These are phyloP conservation scores for Rousettus madagascariensis DNA, from an alignment of 2,797 vertebrate species.

Conservation along the genomic window DNA sequence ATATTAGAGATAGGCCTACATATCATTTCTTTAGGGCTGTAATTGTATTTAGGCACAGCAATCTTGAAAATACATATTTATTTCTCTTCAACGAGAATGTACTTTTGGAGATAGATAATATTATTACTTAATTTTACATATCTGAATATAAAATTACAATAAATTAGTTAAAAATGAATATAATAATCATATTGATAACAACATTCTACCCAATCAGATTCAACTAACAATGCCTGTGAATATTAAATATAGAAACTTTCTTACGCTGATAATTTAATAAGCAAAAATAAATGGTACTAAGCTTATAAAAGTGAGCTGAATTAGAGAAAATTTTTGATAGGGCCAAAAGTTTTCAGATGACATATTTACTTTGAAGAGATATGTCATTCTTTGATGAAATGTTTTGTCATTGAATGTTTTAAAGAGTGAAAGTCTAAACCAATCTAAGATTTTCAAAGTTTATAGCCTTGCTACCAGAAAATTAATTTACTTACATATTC, in stretches of 20 bases:
- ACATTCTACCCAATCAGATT: constrained; percentile 6
- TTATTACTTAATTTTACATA: constrained; percentile 20
- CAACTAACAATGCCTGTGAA: neutral
- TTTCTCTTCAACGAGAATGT: neutral
- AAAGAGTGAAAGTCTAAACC: neutral
- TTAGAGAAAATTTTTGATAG: neutral
- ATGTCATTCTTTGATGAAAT: neutral
- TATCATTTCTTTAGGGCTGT: constrained; percentile 31
- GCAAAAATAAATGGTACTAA: constrained; percentile 19
- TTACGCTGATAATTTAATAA: neutral
- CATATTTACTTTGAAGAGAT: neutral
- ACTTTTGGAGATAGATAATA: constrained; percentile 44
- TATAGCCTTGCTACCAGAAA: neutral
- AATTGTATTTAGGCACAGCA: constrained; percentile 32
- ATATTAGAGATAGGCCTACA: neutral
- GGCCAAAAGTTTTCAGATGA: neutral
- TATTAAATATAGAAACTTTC: constrained; percentile 36
- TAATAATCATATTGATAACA: neutral
- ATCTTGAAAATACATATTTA: constrained; percentile 41
- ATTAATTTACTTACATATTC: constrained; percentile 26
- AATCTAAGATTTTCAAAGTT: neutral
- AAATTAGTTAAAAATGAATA: constrained; percentile 48
- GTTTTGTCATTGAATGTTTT: neutral
- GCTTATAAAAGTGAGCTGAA: constrained; percentile 20
- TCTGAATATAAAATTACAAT: constrained; percentile 34